These are phyloP conservation scores for Poeciliopsis turrubarensis DNA, from an alignment of 2,113 vertebrate genomes.

Conservation along the genomic window DNA sequence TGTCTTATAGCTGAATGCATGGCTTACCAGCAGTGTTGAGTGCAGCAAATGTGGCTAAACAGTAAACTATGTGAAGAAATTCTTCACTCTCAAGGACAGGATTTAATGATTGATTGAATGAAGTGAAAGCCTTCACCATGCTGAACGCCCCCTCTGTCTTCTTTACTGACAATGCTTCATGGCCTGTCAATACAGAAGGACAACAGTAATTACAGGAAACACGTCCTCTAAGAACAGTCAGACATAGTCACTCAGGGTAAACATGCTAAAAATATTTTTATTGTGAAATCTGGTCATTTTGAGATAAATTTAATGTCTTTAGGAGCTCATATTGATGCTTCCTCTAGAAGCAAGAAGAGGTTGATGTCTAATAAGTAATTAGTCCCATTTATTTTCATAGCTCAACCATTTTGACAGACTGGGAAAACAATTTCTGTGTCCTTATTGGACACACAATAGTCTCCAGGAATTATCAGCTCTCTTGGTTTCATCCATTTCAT, in stretches of 20 bases:
- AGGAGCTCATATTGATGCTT: conserved; percentile 23
- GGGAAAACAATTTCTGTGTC: conserved; percentile 7
- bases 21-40: conserved; percentile 53
- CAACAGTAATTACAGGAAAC: conserved; percentile 54
- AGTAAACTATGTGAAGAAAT: conserved; percentile 49
- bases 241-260: conserved; percentile 30
- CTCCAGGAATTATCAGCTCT: not conserved
- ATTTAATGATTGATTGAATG: conserved; percentile 65
- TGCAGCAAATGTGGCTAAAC: conserved; percentile 27
- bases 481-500: too few species aligned
- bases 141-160: conserved; percentile 63
- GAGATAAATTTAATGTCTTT: conserved; percentile 13
- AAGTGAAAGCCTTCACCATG: conserved; percentile 58
- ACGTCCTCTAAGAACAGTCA: conserved; percentile 24
- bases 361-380: conserved; percentile 32
- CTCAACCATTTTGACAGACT: conserved; percentile 22
- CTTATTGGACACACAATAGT: conserved; percentile 12
- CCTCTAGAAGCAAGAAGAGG: conserved; percentile 12
- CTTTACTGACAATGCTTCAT: conserved; percentile 45
- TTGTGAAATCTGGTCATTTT: conserved; percentile 16
- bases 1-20: conserved; percentile 36
- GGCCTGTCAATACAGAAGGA: conserved; percentile 47
- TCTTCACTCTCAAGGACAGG: conserved; percentile 48
- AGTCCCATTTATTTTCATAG: conserved; percentile 19
- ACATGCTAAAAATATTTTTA: conserved; percentile 25